Evolutionary conservation across 2,888 invertebrate species (phyloP).

Genomic region (Orchestes rusci): DNA sequence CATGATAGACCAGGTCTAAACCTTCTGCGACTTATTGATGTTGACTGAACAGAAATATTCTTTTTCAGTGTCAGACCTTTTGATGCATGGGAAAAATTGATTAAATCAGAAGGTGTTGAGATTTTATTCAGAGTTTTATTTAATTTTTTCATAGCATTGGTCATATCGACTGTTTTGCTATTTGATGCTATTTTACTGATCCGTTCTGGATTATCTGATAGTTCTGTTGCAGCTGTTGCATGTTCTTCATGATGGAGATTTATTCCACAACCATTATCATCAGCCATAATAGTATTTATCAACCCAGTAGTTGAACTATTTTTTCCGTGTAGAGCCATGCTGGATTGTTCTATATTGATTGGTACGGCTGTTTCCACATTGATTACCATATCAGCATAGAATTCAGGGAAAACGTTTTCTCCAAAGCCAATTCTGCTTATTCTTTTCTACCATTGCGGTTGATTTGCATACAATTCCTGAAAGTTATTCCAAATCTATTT

Average conservation of each 20-base stretch:
- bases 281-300: no score
- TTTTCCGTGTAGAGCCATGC: no score
- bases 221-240: not conserved
- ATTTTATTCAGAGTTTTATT: not conserved
- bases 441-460: not conserved
- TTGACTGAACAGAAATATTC: not conserved
- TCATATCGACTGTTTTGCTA: not conserved
- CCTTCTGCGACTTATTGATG: not conserved
- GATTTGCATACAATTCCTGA: not conserved
- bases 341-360: no score
- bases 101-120: not conserved
- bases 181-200: not conserved
- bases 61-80: no score
- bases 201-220: not conserved
- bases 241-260: not conserved
- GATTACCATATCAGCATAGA: no score
- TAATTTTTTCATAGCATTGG: not conserved
- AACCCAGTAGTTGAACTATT: no score
- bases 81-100: no score
- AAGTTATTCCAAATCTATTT: not conserved
- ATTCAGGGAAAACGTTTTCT: not conserved
- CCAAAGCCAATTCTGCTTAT: not conserved
- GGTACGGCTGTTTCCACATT: not conserved
- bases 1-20: not conserved
- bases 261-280: no score